A percentile compares a stretch with the other conserved stretches of the same genome.
These are phyloP conservation scores for Augochlorella aurata DNA, from an alignment of 2,888 invertebrate genomes.

Conservation along the genomic window DNA sequence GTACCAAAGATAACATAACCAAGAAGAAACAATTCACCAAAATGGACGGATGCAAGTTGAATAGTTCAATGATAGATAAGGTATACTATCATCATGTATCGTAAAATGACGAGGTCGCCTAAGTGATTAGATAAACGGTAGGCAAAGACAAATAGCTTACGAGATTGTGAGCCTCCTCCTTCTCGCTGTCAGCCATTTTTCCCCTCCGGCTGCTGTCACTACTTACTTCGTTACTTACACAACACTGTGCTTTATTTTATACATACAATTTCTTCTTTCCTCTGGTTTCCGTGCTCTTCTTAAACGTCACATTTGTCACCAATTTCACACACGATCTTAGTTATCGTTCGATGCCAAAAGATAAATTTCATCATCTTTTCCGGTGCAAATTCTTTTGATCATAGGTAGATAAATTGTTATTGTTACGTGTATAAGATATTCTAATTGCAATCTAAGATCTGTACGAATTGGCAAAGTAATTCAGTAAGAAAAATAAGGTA, in stretches of 20 bases:
- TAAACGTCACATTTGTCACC: constrained; percentile 4
- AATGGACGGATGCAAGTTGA: constrained; percentile 46
- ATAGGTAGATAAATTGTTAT: constrained; percentile 53
- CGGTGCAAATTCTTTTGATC: constrained; percentile 28
- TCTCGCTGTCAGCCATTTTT: constrained; percentile 89
- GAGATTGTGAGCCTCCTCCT: constrained; percentile 90
- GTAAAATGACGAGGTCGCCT: constrained; percentile 54
- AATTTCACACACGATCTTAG: neutral
- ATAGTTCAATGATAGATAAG: constrained; percentile 68
- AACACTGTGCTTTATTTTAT: constrained; percentile 4
- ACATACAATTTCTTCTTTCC: constrained; percentile 13
- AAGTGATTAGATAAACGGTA: constrained; percentile 80
- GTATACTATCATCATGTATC: constrained; percentile 66
- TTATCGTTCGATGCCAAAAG: constrained; percentile 17
- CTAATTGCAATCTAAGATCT: constrained; percentile 24
- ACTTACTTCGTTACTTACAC: constrained; percentile 32
- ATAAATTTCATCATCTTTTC: constrained; percentile 43
- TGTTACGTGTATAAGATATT: constrained; percentile 26
- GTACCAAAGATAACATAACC: constrained; percentile 56
- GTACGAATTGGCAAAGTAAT: constrained; percentile 16
- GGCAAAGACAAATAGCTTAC: constrained; percentile 83
- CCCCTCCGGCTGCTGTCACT: constrained; percentile 45
- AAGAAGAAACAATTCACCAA: constrained; percentile 41
- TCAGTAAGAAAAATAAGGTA: neutral
- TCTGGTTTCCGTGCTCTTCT: constrained; percentile 8